Conservation (phyloP, 2,113 vertebrate genomes). For the Syrrhaptes paradoxus region DNA sequence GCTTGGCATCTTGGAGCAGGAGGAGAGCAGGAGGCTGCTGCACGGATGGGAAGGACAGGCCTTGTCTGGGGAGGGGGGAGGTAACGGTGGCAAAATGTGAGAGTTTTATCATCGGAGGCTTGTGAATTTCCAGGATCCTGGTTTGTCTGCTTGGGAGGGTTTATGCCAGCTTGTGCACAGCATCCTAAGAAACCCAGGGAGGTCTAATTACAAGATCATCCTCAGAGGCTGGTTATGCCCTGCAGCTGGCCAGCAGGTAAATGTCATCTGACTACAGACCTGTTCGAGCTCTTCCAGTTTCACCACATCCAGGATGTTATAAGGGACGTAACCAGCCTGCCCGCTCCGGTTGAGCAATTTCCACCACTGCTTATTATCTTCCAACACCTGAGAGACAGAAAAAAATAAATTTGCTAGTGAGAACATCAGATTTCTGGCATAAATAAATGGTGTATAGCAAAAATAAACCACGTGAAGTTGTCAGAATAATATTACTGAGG, state of each 20-base stretch:
- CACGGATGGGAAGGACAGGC: fast-evolving
- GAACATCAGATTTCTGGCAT: not conserved
- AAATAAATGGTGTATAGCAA: fast-evolving
- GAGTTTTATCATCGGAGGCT: not conserved
- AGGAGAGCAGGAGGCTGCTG: not conserved
- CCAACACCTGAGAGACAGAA: constrained; percentile 82
- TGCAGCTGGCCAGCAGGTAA: not conserved
- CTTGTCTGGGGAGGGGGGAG: not conserved
- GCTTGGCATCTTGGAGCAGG: not conserved
- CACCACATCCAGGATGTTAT: constrained; percentile 87
- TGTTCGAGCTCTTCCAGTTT: constrained; percentile 76
- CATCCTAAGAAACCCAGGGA: not conserved
- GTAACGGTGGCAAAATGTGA: fast-evolving
- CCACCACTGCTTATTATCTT: constrained; percentile 95
- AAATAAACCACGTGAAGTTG: not conserved
- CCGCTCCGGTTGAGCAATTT: constrained; percentile 90
- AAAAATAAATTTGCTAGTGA: not conserved
- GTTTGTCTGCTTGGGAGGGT: not conserved
- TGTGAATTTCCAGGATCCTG: not conserved
- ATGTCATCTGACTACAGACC: constrained; percentile 20
- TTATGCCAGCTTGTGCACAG: not conserved
- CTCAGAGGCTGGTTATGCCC: not conserved
- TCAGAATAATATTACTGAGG: not conserved
- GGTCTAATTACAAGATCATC: not conserved
- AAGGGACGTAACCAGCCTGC: constrained; percentile 89